Evolutionary conservation across 2,888 invertebrate genomes (phyloP), one percentile per base, ranked within the genome.

Genomic region (Orthosia cruda): DNA sequence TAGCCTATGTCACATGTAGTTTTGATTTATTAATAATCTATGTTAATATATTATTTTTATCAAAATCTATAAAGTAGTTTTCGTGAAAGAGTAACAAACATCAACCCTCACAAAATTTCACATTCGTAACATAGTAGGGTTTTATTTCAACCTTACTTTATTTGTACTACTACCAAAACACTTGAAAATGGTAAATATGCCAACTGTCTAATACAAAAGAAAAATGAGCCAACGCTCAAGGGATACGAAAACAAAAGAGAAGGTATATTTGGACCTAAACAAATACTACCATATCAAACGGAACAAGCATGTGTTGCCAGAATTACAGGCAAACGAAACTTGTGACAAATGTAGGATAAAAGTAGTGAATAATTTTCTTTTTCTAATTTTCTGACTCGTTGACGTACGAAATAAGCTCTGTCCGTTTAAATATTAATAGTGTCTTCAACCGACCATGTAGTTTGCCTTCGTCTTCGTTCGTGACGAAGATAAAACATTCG

Each of bases 381-480:
- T 85, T 89, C 57, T 90, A 89, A 93, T 93, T 93, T 93, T 92
- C 92, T 91, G 91, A 90, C 72, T 85, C 93, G 87, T 76, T 91
- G 93, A 91, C 86, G 89, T 90, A 90, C 89, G 90, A 91, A 93
- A 93, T 92, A 90, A 89, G 90, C 83, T 83, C 70, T 84, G 65
- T 74, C 77, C 81, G 74, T 84, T 88, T 87, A 90, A 90, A 90
- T 89, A 88, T 85, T 84, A 86, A 82, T 83, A 71, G 83, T 80
- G 70, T 78, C 65, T 77, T 78, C 74, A 81, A 72, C 73, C 77
- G 61, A 66, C 57, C 74, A 59, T 76, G 47, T 49, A 52, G 73
- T 80, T n/a, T 80, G 69, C 52, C 63, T 73, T 74, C 45, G 52
- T 55, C 71, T n/a, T 71, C 20, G 57, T 61, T 77, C 49, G 26